These are phyloP conservation scores for Bufo bufo DNA, from an alignment of 2,113 vertebrate genomes.

Conservation along the genomic window DNA sequence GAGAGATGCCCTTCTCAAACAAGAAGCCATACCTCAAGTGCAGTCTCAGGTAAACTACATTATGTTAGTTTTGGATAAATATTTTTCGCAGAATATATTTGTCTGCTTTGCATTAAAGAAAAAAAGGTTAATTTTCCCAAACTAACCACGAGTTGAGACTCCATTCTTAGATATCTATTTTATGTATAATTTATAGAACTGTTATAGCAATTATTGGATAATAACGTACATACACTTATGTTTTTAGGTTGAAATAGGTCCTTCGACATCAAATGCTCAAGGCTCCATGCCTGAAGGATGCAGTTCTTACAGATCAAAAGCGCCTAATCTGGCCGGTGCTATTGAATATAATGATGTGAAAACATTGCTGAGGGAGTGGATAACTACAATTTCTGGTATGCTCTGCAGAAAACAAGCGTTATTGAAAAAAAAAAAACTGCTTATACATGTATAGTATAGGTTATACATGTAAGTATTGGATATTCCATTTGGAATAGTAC, in stretches of 20 bases:
- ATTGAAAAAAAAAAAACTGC: background rate
- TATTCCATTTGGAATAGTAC: no score
- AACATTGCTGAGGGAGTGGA: conserved; percentile 89
- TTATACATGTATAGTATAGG: background rate
- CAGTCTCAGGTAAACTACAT: conserved; percentile 75
- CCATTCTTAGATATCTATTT: background rate
- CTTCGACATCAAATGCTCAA: conserved; percentile 72
- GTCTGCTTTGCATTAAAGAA: background rate
- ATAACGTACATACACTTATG: background rate
- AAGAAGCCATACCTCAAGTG: conserved; percentile 68
- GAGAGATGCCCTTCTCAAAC: conserved; percentile 73
- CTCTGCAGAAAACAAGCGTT: background rate
- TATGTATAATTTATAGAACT: background rate
- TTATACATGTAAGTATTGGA: no score
- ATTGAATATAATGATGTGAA: conserved; percentile 90
- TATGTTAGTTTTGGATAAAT: background rate
- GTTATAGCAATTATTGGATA: background rate
- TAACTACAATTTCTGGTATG: conserved; percentile 89
- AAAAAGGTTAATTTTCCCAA: background rate
- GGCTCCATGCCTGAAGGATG: conserved; percentile 59
- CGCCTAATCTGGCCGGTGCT: conserved; percentile 89
- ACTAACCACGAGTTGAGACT: background rate
- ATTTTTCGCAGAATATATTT: background rate
- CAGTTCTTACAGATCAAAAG: conserved; percentile 66
- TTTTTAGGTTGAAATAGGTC: conserved; percentile 75